A percentile compares a stretch with the other conserved stretches of the same genome.
Conservation (phyloP, 2,888 invertebrate species). For the Drosophila melanosoma region DNA sequence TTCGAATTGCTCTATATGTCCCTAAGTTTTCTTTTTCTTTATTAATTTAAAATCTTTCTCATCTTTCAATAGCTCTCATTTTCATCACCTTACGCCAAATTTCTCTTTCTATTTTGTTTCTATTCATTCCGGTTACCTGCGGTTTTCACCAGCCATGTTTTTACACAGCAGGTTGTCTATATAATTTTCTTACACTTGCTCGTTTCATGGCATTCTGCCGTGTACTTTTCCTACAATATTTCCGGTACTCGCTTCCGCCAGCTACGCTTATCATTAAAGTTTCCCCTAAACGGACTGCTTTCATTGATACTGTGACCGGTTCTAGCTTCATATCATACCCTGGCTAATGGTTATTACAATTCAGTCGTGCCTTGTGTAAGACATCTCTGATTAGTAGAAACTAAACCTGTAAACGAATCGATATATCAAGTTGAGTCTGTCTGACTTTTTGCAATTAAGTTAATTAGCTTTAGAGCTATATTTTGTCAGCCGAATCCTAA, state of each 20-base stretch:
- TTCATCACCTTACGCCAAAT: conserved; percentile 7
- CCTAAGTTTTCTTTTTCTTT: background rate
- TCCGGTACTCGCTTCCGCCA: conserved; percentile 45
- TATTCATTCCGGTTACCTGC: conserved; percentile 2
- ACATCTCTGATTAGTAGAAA: background rate
- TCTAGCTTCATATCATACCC: background rate
- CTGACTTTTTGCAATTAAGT: background rate
- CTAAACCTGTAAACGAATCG: background rate
- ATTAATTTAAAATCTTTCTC: background rate
- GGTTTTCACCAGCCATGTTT: background rate
- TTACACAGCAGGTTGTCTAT: conserved; percentile 44
- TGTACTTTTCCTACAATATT: conserved; percentile 42
- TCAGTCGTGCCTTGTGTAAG: background rate
- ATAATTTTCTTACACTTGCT: conserved; percentile 49
- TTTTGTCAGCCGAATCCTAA: background rate
- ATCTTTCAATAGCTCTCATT: conserved; percentile 17
- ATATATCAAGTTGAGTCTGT: background rate
- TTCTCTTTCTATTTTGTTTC: background rate
- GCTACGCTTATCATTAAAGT: conserved; percentile 71
- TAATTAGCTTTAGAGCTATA: background rate
- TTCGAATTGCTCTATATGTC: background rate
- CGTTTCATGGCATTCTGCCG: conserved; percentile 18
- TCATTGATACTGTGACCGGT: background rate
- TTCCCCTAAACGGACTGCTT: conserved; percentile 35
- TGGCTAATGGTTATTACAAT: background rate